Conservation (phyloP, 2,888 invertebrate genomes). For the Strigamia crassipes region DNA sequence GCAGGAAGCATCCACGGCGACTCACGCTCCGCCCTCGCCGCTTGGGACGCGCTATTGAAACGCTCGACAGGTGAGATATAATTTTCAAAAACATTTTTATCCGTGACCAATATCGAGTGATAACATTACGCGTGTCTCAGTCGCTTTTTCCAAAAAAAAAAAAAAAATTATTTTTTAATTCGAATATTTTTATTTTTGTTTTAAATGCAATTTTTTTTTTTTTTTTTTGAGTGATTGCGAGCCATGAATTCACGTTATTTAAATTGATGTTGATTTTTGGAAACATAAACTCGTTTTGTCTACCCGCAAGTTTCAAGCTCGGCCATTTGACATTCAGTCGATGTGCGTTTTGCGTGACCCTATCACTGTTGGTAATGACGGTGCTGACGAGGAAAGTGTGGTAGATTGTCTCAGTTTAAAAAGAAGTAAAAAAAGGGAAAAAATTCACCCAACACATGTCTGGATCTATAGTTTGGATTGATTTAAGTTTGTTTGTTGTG, state of each 20-base stretch:
- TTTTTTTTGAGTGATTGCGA: neutral
- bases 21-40: slow-evolving; percentile 3
- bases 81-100: neutral
- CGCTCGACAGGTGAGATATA: slow-evolving; percentile 4
- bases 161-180: neutral
- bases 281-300: neutral
- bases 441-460: neutral
- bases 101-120: neutral
- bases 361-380: slow-evolving; percentile 10
- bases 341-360: slow-evolving; percentile 2
- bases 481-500: neutral
- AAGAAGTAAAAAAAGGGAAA: neutral
- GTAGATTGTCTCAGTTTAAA: neutral
- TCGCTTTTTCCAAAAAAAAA: too few relatives aligned
- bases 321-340: slow-evolving; percentile 10
- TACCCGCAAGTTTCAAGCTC: neutral
- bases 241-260: neutral
- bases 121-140: neutral
- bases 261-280: neutral
- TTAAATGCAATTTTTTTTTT: neutral
- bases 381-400: slow-evolving; percentile 10
- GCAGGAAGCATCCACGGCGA: slow-evolving; percentile 3
- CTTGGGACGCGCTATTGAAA: slow-evolving; percentile 4
- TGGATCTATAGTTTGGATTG: neutral
- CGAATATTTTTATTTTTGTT: neutral